These are phyloP conservation scores for Drosophila ohnishii DNA, from an alignment of 1,140 invertebrate species.

Conservation along the genomic window DNA sequence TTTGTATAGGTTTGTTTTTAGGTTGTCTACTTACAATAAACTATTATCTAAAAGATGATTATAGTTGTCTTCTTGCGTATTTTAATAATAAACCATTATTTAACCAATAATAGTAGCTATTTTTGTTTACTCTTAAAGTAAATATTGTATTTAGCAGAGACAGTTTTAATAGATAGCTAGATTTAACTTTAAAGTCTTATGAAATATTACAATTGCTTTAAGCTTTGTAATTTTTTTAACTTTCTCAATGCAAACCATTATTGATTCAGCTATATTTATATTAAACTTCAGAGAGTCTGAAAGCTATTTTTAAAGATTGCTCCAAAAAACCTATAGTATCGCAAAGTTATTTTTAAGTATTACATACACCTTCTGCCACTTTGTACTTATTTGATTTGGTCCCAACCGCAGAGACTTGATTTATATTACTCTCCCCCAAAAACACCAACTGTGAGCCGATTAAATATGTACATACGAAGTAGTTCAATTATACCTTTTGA, in stretches of 20 bases:
- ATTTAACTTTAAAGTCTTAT: no score
- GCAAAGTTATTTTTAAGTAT: slow-evolving; percentile 12
- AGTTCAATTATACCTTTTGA: slow-evolving; percentile 49
- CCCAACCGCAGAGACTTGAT: slow-evolving; percentile 1
- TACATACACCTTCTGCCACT: slow-evolving; percentile 1
- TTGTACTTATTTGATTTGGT: slow-evolving; percentile 8
- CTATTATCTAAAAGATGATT: neutral
- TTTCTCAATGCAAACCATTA: no score
- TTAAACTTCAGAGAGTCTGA: no score
- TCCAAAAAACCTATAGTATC: neutral
- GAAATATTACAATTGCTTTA: neutral
- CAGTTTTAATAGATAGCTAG: neutral
- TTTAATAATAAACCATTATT: neutral
- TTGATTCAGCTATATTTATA: neutral
- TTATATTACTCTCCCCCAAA: slow-evolving; percentile 29
- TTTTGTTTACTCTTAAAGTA: neutral
- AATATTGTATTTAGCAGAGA: neutral
- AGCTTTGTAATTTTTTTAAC: no score
- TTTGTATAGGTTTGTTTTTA: neutral
- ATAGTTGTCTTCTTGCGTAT: neutral
- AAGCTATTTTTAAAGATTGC: neutral
- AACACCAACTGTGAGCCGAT: slow-evolving; percentile 11
- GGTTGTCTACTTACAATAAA: neutral
- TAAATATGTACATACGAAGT: slow-evolving; percentile 48
- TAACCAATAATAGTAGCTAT: neutral